These are phyloP conservation scores for Cremastobaeus sp. DNA, from an alignment of 2,888 invertebrate genomes.

Conservation along the genomic window DNA sequence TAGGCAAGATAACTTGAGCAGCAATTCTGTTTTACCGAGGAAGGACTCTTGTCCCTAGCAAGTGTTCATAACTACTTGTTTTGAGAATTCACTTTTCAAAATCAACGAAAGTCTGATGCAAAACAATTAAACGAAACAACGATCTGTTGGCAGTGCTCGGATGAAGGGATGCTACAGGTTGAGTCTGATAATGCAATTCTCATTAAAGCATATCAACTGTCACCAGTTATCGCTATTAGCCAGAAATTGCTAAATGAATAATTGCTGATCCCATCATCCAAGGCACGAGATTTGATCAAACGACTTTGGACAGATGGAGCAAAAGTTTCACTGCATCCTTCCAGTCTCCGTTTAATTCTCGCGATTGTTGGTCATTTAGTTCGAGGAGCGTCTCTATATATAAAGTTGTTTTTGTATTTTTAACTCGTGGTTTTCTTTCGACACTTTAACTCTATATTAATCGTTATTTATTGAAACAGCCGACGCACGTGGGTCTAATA, in stretches of 20 bases:
- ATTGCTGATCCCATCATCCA: slow-evolving; percentile 1
- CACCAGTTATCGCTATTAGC: no score
- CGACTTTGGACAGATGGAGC: slow-evolving; percentile 62
- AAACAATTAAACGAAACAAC: no score
- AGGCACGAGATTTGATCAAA: not conserved
- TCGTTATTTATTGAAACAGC: slow-evolving; percentile 74
- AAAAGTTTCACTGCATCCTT: slow-evolving; percentile 65
- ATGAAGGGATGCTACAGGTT: slow-evolving; percentile 11
- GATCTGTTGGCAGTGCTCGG: not conserved
- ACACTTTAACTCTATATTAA: slow-evolving; percentile 61
- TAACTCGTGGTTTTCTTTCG: slow-evolving; percentile 63
- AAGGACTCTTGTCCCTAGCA: no score
- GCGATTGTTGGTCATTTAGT: slow-evolving; percentile 55
- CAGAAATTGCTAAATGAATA: not conserved
- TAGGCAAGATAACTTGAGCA: slow-evolving; percentile 33
- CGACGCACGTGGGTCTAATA: slow-evolving; percentile 74
- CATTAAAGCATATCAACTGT: slow-evolving; percentile 15
- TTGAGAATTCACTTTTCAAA: no score
- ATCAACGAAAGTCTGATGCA: slow-evolving; percentile 4
- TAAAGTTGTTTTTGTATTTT: slow-evolving; percentile 51
- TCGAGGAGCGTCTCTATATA: slow-evolving; percentile 63
- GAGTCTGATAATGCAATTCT: slow-evolving; percentile 1
- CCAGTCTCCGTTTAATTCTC: slow-evolving; percentile 56
- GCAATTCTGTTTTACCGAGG: slow-evolving; percentile 1
- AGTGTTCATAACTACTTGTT: no score